A percentile compares a stretch with the other conserved stretches of the same genome.
Conservation (phyloP, 2,113 vertebrate species). For the Corydoras maculifer region DNA sequence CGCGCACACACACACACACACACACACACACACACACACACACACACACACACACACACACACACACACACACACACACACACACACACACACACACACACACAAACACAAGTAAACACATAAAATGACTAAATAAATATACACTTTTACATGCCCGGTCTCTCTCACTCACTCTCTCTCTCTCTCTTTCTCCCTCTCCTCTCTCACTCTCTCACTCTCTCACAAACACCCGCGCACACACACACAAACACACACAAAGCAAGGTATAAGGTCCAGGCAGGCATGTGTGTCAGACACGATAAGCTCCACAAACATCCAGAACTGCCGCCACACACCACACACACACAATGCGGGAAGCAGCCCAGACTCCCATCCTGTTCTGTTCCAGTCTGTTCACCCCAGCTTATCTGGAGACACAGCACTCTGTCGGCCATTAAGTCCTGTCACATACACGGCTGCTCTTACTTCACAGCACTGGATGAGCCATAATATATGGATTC, state of each 20-base stretch:
- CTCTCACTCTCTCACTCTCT: slow-evolving; percentile 9
- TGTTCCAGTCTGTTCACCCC: slow-evolving; percentile 14
- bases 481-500: slow-evolving; percentile 19
- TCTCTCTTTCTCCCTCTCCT: not conserved
- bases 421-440: slow-evolving; percentile 7
- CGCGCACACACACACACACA: too few relatives aligned
- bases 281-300: slow-evolving; percentile 12
- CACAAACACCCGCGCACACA: not conserved
- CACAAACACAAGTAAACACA: not conserved
- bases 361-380: not conserved
- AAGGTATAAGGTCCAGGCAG: not conserved
- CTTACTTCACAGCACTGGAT: slow-evolving; percentile 3
- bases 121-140: too few relatives aligned
- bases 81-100: too few relatives aligned
- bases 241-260: not conserved
- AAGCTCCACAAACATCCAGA: slow-evolving; percentile 16
- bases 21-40: too few relatives aligned
- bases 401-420: slow-evolving; percentile 36
- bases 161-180: too few relatives aligned
- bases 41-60: too few relatives aligned
- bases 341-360: not conserved
- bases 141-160: too few relatives aligned
- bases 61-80: too few relatives aligned
- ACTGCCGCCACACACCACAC: slow-evolving; percentile 4
- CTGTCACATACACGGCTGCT: not conserved